Evolutionary conservation across 1,140 invertebrate species (phyloP).

Genomic region (Euura saliciscinereae): DNA sequence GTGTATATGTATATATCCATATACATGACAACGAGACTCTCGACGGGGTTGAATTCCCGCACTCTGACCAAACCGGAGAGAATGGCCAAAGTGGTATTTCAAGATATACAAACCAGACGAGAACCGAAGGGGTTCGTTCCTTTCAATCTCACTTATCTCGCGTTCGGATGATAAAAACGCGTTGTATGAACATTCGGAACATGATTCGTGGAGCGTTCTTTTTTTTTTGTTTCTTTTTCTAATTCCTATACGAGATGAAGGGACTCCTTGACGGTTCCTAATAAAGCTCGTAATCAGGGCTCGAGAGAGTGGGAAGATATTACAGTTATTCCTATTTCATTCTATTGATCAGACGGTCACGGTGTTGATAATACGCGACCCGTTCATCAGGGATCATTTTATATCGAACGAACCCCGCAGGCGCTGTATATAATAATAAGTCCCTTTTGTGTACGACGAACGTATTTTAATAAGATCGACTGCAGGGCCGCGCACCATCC

Average conservation of each 20-base stretch:
- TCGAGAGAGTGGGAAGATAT: too few species aligned
- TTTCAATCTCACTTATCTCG: too few species aligned
- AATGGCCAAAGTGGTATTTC: not conserved
- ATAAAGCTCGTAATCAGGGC: too few species aligned
- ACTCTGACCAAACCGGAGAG: not conserved
- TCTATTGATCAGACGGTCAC: not conserved
- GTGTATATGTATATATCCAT: not conserved
- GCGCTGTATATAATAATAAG: not conserved
- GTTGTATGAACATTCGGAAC: too few species aligned
- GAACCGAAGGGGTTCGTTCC: too few species aligned
- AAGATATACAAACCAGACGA: not conserved
- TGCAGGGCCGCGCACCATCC: too few species aligned
- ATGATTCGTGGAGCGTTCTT: too few species aligned
- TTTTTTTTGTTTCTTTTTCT: too few species aligned
- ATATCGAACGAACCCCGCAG: not conserved
- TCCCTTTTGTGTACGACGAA: not conserved
- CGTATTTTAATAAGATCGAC: conserved; percentile 7
- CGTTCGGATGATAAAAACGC: too few species aligned
- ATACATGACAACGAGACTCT: not conserved
- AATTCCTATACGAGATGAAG: too few species aligned
- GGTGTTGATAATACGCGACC: conserved; percentile 8
- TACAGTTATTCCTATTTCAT: not conserved
- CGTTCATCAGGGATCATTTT: not conserved
- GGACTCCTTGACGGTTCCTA: too few species aligned
- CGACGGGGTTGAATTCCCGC: not conserved